These are phyloP conservation scores for Halcyon senegalensis DNA, from an alignment of 2,113 vertebrate species.

Conservation along the genomic window DNA sequence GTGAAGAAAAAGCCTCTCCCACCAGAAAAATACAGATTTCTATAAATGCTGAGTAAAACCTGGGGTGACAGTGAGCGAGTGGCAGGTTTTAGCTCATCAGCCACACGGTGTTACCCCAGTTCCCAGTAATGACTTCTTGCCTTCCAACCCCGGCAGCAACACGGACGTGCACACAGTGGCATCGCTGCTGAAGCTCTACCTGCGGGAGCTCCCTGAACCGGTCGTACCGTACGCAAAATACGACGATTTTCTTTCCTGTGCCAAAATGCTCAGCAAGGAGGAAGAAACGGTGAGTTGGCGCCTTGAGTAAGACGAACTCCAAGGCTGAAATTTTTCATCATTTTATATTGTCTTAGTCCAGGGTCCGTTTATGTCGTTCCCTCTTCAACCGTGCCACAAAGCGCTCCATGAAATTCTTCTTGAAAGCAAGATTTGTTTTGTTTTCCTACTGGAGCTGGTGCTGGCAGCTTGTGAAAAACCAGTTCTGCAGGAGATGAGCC, in stretches of 20 bases:
- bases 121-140: neutral
- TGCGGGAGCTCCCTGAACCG: slow-evolving; percentile 94
- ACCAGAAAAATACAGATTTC: neutral
- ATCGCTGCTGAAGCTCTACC: slow-evolving; percentile 94
- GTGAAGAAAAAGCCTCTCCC: neutral
- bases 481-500: neutral
- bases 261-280: slow-evolving; percentile 90
- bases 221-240: slow-evolving; percentile 94
- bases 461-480: neutral
- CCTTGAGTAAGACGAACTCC: neutral
- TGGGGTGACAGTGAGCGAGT: neutral
- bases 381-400: neutral
- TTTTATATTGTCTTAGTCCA: neutral
- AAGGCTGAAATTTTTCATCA: neutral
- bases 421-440: neutral
- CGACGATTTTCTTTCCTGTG: slow-evolving; percentile 90
- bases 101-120: neutral
- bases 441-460: neutral
- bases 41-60: neutral
- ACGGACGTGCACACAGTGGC: slow-evolving; percentile 97
- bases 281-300: slow-evolving; percentile 86
- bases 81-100: neutral
- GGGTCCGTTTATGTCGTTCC: neutral
- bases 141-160: slow-evolving; percentile 79
- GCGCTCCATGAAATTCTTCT: neutral